Evolutionary conservation across 2,113 vertebrate genomes (phyloP).

Genomic region (Orycteropus afer): DNA sequence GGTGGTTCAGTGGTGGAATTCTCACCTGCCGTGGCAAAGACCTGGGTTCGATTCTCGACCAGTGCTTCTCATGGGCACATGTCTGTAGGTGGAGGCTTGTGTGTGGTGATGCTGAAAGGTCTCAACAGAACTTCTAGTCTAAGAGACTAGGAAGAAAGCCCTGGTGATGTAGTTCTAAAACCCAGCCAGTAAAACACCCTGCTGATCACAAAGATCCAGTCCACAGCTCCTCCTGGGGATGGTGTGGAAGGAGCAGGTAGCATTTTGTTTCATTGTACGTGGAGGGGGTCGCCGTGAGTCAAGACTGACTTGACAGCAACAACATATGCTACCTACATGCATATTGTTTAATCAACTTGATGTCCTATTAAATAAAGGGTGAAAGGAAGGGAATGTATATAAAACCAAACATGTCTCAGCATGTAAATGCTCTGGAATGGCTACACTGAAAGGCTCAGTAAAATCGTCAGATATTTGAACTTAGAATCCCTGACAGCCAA

Average conservation of each 20-base stretch:
- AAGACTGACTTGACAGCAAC: neutral
- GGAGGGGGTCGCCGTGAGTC: neutral
- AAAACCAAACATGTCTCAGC: neutral
- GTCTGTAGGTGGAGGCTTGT: too few species aligned
- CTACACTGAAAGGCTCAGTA: neutral
- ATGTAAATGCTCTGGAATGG: neutral
- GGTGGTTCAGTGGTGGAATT: neutral
- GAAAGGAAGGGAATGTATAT: neutral
- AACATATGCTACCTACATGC: neutral
- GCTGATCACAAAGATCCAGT: neutral
- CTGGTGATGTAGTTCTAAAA: neutral
- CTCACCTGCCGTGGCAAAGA: neutral
- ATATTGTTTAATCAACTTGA: neutral
- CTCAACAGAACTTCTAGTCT: neutral
- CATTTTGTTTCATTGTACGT: neutral
- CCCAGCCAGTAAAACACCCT: neutral
- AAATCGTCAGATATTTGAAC: neutral
- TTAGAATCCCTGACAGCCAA: fast-evolving
- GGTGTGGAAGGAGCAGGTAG: neutral
- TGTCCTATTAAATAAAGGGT: neutral
- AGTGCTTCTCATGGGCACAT: neutral
- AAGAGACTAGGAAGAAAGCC: neutral
- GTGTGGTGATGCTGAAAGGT: neutral
- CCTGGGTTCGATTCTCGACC: neutral
- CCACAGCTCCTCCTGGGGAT: neutral